phyloP scores from a whole-genome alignment of 2,888 invertebrate species.

The Watsonalla binaria region DNA sequence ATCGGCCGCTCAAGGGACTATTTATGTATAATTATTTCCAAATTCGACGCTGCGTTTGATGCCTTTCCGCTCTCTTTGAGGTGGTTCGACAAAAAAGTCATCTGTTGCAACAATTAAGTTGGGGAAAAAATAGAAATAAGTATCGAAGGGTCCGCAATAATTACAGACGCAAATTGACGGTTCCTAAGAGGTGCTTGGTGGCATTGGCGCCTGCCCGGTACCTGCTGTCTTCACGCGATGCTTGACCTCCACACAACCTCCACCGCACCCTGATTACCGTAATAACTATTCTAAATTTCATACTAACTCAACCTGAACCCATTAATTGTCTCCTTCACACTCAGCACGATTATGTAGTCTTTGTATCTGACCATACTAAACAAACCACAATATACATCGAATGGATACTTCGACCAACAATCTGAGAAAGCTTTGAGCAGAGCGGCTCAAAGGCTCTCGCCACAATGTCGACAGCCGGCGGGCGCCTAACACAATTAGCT shows the following conservation, averaged over 20 bases:
- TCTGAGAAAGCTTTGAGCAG: conserved; percentile 33
- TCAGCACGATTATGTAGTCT: not conserved
- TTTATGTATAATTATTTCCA: conserved; percentile 80
- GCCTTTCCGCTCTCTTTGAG: conserved; percentile 79
- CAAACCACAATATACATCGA: conserved; percentile 27
- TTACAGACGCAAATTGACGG: conserved; percentile 78
- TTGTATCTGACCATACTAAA: conserved; percentile 26
- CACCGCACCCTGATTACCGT: conserved; percentile 11
- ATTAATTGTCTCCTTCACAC: conserved; percentile 8
- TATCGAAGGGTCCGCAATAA: conserved; percentile 79
- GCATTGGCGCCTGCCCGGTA: conserved; percentile 69
- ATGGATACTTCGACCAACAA: conserved; percentile 31
- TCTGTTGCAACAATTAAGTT: conserved; percentile 78
- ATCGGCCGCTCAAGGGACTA: conserved; percentile 80
- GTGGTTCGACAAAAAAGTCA: conserved; percentile 78
- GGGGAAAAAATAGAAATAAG: conserved; percentile 74
- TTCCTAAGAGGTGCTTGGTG: conserved; percentile 64
- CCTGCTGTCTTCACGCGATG: conserved; percentile 65
- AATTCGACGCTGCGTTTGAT: conserved; percentile 78
- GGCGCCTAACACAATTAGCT: conserved; percentile 56
- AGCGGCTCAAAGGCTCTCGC: conserved; percentile 32
- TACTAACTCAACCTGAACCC: conserved; percentile 6
- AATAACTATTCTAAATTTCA: conserved; percentile 5
- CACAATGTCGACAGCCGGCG: conserved; percentile 42
- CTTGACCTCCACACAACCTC: conserved; percentile 31